Evolutionary conservation across 1,140 invertebrate species (phyloP).

Genomic region (Cotesia chilonis): DNA sequence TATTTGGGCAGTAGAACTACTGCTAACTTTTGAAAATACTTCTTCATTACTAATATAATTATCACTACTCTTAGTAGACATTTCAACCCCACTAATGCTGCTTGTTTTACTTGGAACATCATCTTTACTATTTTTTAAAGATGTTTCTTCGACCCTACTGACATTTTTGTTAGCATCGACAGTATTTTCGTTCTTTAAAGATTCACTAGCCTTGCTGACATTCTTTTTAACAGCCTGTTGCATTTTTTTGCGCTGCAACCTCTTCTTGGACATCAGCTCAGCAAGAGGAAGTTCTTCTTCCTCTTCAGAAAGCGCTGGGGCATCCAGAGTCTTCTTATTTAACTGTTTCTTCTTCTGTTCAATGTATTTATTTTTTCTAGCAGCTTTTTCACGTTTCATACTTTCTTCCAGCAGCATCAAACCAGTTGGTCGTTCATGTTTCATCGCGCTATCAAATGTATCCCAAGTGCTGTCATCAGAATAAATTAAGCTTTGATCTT

Average conservation of each 20-base stretch:
- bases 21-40: not conserved
- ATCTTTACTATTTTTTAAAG: not conserved
- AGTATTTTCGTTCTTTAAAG: too few species aligned
- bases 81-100: not conserved
- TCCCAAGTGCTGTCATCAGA: slow-evolving; percentile 58
- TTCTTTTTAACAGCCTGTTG: not conserved
- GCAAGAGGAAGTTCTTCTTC: not conserved
- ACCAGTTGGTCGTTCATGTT: slow-evolving; percentile 45
- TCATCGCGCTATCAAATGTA: slow-evolving; percentile 30
- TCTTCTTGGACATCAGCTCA: not conserved
- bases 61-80: too few species aligned
- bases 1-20: not conserved
- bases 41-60: too few species aligned
- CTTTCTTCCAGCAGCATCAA: slow-evolving; percentile 51
- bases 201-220: too few species aligned
- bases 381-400: slow-evolving; percentile 49
- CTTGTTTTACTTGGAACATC: slow-evolving; percentile 7
- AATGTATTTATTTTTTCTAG: slow-evolving; percentile 15
- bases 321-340: not conserved
- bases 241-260: slow-evolving; percentile 2
- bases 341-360: slow-evolving; percentile 22
- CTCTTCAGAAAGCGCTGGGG: not conserved
- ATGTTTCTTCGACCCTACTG: too few species aligned
- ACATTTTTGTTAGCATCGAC: too few species aligned
- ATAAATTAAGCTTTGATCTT: slow-evolving; percentile 44